These are phyloP conservation scores for Pemphigus obesinymphae DNA, from an alignment of 1,140 invertebrate species.

Conservation along the genomic window DNA sequence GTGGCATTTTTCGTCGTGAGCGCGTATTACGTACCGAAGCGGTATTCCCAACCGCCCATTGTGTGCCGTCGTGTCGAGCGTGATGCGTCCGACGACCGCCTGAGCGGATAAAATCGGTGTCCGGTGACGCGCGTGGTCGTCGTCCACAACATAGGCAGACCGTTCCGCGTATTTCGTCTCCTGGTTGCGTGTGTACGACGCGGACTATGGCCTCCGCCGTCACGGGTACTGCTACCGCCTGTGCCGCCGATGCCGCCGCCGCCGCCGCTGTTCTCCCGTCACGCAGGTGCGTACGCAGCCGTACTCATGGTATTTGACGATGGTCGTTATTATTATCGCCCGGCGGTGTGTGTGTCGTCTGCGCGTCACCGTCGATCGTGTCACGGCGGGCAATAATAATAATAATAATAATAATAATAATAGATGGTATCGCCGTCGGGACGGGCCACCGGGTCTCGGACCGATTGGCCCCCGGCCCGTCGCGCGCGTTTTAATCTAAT, in stretches of 20 bases:
- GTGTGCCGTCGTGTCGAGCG: no score
- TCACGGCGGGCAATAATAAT: background rate
- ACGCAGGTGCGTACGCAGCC: slow-evolving; percentile 88
- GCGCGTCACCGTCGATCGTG: background rate
- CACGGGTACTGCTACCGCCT: background rate
- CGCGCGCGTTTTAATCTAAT: background rate
- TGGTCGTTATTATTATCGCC: slow-evolving; percentile 12
- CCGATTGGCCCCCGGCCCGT: background rate
- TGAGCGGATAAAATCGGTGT: background rate
- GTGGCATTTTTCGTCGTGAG: background rate
- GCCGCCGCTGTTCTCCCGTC: slow-evolving; percentile 53
- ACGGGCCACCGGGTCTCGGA: slow-evolving; percentile 26
- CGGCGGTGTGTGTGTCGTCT: background rate
- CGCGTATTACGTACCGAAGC: background rate
- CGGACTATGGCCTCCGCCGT: background rate
- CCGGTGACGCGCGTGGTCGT: background rate
- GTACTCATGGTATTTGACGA: slow-evolving; percentile 59
- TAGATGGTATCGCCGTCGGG: no score
- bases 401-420: no score
- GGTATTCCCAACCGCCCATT: background rate
- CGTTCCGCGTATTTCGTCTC: no score
- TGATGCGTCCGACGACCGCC: no score
- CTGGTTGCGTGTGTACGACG: background rate
- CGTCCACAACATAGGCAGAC: no score
- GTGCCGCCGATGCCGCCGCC: background rate